Base-by-base conservation (phyloP, 2,888 invertebrate genomes). In the Trilocha varians region DNA sequence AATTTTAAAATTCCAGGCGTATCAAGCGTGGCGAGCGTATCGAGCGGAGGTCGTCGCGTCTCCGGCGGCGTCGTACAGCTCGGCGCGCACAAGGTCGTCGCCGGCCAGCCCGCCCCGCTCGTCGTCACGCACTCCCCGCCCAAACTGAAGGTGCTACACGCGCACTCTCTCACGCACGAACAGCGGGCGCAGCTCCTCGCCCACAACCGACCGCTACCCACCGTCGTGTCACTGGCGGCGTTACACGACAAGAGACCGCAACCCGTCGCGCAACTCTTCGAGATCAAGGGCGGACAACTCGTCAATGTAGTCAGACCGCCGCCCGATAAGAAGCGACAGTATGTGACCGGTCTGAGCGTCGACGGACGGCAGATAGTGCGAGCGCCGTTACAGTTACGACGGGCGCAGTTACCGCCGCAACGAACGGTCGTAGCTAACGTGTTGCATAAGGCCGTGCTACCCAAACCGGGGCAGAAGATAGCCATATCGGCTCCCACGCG, bases 241-340 rank as follows among this genome's bases (percentile, higher is more conserved):
- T 55, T 79, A 0, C 71, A 66, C n/a, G 73, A 70, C 37, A 25
- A 25, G 25, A 6, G 25, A 2, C 25, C 25, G 0, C 70, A 73
- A 11, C 76, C 73, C 1, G 72, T 82, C 13, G 67, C 83, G 25
- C 84, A 83, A 48, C 68, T 78, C 50, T 78, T 80, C 57, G 84
- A 84, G 50, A 76, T 84, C 50, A 82, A 82, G 48, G 62, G 73
- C 47, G 77, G 76, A 0, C 78, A 75, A 47, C 56, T 83, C 1
- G 79, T 85, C 6, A 85, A 84, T 58, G 84, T 84, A 2, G 65
- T 84, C 3, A 55, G 82, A 0, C 78, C 78, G 15, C 65, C 58
- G 40, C 76, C 78, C 3, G 74, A 70, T 38, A 67, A 66, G 36
- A 72, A 71, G 52, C 65, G 77, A 0, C 74, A 74, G 34, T 61